Evolutionary conservation across 2,113 vertebrate genomes (phyloP), one percentile per base, ranked within the genome.

Genomic region (Ceuthmochares aereus): DNA sequence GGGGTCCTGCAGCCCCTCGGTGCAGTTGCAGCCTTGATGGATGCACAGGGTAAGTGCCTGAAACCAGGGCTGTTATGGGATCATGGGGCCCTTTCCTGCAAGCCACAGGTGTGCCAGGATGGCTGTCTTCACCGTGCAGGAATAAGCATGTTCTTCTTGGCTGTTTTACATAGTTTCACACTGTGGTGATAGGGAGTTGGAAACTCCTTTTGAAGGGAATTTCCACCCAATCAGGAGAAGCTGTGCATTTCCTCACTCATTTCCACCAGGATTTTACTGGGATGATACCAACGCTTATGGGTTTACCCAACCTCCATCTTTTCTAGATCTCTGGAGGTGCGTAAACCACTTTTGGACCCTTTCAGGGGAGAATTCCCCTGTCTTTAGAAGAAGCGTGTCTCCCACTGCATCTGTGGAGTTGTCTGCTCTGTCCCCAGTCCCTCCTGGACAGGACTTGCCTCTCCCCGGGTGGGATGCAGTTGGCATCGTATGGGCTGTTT

Each of bases 361-460:
- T 96, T 49, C 45, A 34, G 4, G n/a, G 30, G 34, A 69, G 19
- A 72, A 75, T 47, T 72, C 18, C 14, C 12, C 4, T 29, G 78
- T 67, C 12, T 51, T 3, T 29, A 12, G 21, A 47, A 66, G 8
- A 47, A 62, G 8, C 10, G 26, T 27, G 45, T 45, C 47, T 81
- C 10, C 36, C 0, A 7, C 29, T 36, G 21, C 7, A 3, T 10
- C 0, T 0, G 23, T 27, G 77, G 29, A 55, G 37, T 75, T 89
- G 29, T 64, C 42, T 1, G 3, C 12, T 32, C 36, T 5, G 7
- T 36, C 26, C 37, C 42, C 19, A 45, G 40, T 51, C 27, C 60
- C 5, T 63, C 26, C 56, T 60, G 76, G 40, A 58, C 59, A 86
- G 79, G 72, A 69, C 2, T 2, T 73, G 51, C 72, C 73, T 91